Evolutionary conservation across 2,113 vertebrate species (phyloP), one percentile per base, ranked within the genome.

Genomic region (Cephalopterus ornatus): DNA sequence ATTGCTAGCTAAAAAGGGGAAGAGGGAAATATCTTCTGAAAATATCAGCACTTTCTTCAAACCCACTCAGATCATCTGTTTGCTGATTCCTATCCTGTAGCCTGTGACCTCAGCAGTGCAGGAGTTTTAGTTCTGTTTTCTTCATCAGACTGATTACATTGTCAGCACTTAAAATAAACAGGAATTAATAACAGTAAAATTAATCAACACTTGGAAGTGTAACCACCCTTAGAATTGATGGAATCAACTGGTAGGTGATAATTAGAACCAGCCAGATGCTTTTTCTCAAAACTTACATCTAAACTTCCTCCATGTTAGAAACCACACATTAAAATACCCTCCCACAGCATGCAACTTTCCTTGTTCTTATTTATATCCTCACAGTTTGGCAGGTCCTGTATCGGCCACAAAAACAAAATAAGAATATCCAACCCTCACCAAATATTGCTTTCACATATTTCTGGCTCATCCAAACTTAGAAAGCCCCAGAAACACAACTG

Each of bases 171-270:
- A 55, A 92, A 96, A 90, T 91, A 93, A 92, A 92, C 71, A 84
- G 85, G 79, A 96, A 94, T 88, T 93, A 93, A 88, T 93, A 96
- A 81, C 79, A 93, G 75, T 91, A 97, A 93, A 95, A 96, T 95
- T 95, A 93, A 95, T 93, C 85, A 88, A 86, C 90, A 67, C 79
- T 74, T 74, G 47, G 30, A 72, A 93, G 47, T 1, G 2, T 88
- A 94, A 59, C 27, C 61, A 80, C 79, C 18, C 53, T 84, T 74
- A 84, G 56, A 82, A 95, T 39, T 94, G 90, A 90, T 88, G 65
- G 93, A 94, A 88, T 85, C 50, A 81, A 47, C 79, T 55, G n/a
- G 61, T 42, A 86, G 90, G 90, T 85, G 92, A 84, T 94, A 97
- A 97, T 96, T 92, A 91, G 68, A 95, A 93, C 72, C 88, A 96